phyloP scores from a whole-genome alignment of 2,797 vertebrate genomes.

The Microctenopoma stevenorrisi region DNA sequence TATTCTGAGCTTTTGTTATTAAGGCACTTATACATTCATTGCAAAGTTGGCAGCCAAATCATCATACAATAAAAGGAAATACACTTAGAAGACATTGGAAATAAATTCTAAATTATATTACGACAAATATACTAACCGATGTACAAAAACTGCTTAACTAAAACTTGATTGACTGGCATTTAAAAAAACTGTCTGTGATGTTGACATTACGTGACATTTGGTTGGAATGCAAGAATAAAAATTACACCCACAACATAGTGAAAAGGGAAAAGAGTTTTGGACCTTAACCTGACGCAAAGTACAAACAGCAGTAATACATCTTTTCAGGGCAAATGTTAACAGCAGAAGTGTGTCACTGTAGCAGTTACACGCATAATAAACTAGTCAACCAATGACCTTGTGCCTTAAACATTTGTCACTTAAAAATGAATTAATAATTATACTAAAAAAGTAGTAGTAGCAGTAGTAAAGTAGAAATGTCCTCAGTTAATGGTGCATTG shows the following conservation, averaged over 20 bases:
- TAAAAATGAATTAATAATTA: neutral
- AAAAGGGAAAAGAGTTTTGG: neutral
- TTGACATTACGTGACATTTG: neutral
- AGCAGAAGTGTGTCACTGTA: conserved; percentile 10
- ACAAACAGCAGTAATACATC: neutral
- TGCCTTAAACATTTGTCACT: neutral
- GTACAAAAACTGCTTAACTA: conserved; percentile 7
- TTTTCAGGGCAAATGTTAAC: conserved; percentile 23
- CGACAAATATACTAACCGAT: neutral
- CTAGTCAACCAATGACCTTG: neutral
- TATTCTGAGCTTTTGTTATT: neutral
- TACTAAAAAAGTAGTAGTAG: neutral
- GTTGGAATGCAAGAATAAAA: neutral
- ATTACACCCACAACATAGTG: neutral
- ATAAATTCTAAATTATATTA: conserved; percentile 15
- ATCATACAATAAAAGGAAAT: neutral
- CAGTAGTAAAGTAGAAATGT: too few species aligned
- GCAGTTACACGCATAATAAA: conserved; percentile 3
- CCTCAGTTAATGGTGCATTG: neutral
- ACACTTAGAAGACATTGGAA: neutral
- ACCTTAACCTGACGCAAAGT: neutral
- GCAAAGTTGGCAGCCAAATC: neutral
- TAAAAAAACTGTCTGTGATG: conserved; percentile 8
- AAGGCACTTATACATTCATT: neutral
- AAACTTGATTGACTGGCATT: neutral